Conservation (phyloP, 2,888 invertebrate genomes). For the Oxystoma pomonae region DNA sequence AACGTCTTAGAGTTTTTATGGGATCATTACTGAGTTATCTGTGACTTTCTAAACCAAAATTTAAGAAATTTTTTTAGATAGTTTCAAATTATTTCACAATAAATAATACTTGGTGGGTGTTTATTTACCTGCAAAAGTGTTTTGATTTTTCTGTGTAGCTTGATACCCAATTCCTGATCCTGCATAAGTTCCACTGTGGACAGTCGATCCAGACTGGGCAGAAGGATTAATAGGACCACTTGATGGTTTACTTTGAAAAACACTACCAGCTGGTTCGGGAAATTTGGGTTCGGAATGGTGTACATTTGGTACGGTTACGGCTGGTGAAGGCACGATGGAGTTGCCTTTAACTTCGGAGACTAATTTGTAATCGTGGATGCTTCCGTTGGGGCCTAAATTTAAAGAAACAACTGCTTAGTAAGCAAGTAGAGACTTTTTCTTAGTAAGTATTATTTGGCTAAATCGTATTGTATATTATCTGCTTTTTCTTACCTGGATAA, state of each 20-base stretch:
- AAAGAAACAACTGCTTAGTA: no score
- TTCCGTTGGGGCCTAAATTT: slow-evolving; percentile 28
- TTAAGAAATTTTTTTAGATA: no score
- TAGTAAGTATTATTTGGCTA: no score
- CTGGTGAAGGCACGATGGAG: slow-evolving; percentile 4
- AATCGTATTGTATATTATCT: no score
- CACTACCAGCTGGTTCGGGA: slow-evolving; percentile 11
- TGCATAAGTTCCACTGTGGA: not conserved
- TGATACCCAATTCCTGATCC: not conserved
- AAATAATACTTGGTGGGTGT: no score
- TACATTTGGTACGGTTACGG: not conserved
- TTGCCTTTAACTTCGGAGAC: slow-evolving; percentile 21
- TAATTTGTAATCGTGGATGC: slow-evolving; percentile 30
- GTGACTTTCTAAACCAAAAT: no score
- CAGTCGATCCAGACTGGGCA: not conserved
- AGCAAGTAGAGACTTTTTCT: no score
- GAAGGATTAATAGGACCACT: no score
- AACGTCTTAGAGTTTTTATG: no score
- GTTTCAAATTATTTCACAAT: no score
- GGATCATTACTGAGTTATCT: no score
- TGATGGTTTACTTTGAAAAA: slow-evolving; percentile 11
- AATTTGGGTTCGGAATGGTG: not conserved
- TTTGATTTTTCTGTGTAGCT: not conserved
- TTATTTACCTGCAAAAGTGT: not conserved
- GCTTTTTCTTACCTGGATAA: slow-evolving; percentile 30